Evolutionary conservation across 2,797 vertebrate genomes (phyloP).

Genomic region (Enteromius paludinosus): DNA sequence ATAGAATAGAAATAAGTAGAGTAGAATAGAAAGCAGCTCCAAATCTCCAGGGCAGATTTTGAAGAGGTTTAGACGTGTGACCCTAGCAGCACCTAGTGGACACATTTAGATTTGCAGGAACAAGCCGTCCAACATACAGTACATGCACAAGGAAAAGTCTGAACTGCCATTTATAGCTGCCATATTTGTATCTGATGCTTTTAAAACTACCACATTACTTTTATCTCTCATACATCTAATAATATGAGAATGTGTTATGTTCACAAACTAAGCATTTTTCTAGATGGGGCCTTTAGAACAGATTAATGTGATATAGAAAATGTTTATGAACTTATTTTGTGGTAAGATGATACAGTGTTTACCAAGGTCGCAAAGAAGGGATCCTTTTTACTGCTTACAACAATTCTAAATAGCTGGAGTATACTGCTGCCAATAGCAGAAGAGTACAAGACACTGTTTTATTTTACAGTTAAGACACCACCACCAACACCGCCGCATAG

Average conservation of each 20-base stretch:
- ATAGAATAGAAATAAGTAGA: neutral
- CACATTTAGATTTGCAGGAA: neutral
- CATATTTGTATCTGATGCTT: neutral
- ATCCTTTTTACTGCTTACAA: neutral
- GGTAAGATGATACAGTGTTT: neutral
- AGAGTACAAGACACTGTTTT: neutral
- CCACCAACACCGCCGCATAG: neutral
- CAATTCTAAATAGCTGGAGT: neutral
- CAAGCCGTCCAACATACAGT: no score
- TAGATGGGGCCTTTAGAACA: neutral
- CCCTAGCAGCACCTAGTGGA: conserved; percentile 43
- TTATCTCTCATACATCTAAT: neutral
- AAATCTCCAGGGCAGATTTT: neutral
- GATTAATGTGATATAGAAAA: neutral
- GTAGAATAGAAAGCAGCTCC: neutral
- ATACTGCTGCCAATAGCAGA: neutral
- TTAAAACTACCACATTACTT: neutral
- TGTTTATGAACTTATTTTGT: no score
- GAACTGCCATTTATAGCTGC: no score
- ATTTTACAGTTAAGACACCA: conserved; percentile 6
- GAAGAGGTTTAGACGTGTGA: neutral
- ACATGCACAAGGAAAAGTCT: neutral
- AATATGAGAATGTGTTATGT: neutral
- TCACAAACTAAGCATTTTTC: neutral
- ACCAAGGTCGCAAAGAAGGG: no score